phyloP scores from a whole-genome alignment of 2,113 vertebrate genomes.

The Cyprinodon brontotheroides region DNA sequence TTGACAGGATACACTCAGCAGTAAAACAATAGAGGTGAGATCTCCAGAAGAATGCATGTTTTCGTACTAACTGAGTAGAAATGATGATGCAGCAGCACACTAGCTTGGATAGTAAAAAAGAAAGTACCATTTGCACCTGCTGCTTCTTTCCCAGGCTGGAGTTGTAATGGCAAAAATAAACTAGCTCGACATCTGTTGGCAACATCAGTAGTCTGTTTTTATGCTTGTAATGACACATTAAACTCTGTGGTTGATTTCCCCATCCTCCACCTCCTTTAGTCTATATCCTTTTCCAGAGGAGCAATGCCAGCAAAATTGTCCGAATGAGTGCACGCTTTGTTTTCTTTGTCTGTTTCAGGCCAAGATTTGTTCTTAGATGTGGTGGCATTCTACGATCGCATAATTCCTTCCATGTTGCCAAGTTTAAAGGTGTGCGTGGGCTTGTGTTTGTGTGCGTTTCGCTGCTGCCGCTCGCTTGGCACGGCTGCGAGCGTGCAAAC shows the following conservation, averaged over 20 bases:
- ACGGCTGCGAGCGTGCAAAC: slow-evolving; percentile 61
- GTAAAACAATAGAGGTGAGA: slow-evolving; percentile 7
- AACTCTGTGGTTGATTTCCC: slow-evolving; percentile 69
- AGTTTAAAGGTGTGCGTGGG: slow-evolving; percentile 67
- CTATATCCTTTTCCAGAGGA: slow-evolving; percentile 66
- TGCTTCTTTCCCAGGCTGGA: slow-evolving; percentile 60
- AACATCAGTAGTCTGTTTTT: slow-evolving; percentile 76
- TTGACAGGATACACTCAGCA: not conserved
- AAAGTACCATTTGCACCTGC: slow-evolving; percentile 70
- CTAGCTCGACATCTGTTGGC: slow-evolving; percentile 77
- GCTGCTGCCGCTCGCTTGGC: slow-evolving; percentile 57
- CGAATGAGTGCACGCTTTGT: slow-evolving; percentile 76
- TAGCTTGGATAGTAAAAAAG: slow-evolving; percentile 36
- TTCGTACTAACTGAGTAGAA: slow-evolving; percentile 34
- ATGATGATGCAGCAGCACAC: slow-evolving; percentile 56
- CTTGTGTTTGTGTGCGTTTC: slow-evolving; percentile 48
- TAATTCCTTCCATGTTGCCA: slow-evolving; percentile 72
- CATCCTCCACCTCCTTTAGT: slow-evolving; percentile 30
- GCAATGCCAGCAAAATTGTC: slow-evolving; percentile 71
- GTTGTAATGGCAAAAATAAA: slow-evolving; percentile 75
- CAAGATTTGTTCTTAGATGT: slow-evolving; percentile 77
- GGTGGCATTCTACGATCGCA: slow-evolving; percentile 73
- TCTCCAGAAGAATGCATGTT: slow-evolving; percentile 18
- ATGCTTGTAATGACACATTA: slow-evolving; percentile 81
- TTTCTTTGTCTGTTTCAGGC: slow-evolving; percentile 75